phyloP scores from a whole-genome alignment of 2,888 invertebrate species.

The Cosmopolites sordidus region DNA sequence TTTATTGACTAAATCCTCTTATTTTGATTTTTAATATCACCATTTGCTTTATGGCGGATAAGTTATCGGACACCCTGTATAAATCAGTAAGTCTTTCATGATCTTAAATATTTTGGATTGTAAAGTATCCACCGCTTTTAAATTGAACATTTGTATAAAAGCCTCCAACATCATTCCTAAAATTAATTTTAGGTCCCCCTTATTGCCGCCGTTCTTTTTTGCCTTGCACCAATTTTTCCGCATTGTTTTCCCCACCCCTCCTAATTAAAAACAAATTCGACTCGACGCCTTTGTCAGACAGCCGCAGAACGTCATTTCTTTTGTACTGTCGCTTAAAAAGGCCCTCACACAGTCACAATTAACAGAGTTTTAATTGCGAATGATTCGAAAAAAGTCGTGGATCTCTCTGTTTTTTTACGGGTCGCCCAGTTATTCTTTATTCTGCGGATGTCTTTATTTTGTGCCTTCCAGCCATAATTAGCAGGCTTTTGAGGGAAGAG shows the following conservation, averaged over 20 bases:
- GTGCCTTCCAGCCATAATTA: conserved; percentile 38
- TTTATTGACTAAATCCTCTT: too few species aligned
- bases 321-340: conserved; percentile 11
- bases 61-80: too few species aligned
- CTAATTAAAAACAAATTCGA: conserved; percentile 16
- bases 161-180: too few species aligned
- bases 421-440: conserved; percentile 7
- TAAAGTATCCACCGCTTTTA: too few species aligned
- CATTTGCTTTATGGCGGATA: too few species aligned
- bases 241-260: background rate
- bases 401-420: conserved; percentile 10
- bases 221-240: too few species aligned
- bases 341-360: conserved; percentile 20
- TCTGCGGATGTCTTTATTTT: conserved; percentile 33
- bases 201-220: too few species aligned
- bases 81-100: too few species aligned
- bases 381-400: conserved; percentile 22
- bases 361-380: conserved; percentile 24
- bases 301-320: conserved; percentile 5
- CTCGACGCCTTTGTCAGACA: conserved; percentile 9
- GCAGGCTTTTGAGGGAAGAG: conserved; percentile 20
- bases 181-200: too few species aligned
- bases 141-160: too few species aligned
- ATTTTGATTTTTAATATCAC: too few species aligned
- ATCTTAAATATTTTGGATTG: too few species aligned